A percentile compares a stretch with the other conserved stretches of the same genome.
These are phyloP conservation scores for Orgyia antiqua DNA, from an alignment of 2,888 invertebrate species.

Conservation along the genomic window DNA sequence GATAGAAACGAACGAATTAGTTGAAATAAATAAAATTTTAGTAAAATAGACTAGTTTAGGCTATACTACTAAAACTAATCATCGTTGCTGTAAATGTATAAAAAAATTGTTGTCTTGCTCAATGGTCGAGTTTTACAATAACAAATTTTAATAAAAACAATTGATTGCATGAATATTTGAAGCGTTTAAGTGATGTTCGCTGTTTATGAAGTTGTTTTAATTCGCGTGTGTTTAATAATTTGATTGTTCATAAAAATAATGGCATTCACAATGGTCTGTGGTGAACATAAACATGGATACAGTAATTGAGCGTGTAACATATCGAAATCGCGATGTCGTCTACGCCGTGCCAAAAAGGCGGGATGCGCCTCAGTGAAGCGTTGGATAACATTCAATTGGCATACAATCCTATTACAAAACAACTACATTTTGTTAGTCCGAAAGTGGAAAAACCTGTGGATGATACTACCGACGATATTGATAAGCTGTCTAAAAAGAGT, in stretches of 20 bases:
- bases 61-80: conserved; percentile 4
- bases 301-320: conserved; percentile 31
- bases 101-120: conserved; percentile 14
- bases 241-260: conserved; percentile 26
- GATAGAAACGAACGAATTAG: conserved; percentile 33
- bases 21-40: conserved; percentile 10
- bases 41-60: conserved; percentile 2
- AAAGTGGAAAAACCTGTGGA: conserved; percentile 53
- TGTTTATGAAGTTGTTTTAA: conserved; percentile 8
- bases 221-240: conserved; percentile 10
- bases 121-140: conserved; percentile 25
- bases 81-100: conserved; percentile 19
- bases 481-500: conserved; percentile 69
- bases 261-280: conserved; percentile 32
- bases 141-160: conserved; percentile 25
- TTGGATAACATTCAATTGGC: conserved; percentile 85
- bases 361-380: conserved; percentile 82
- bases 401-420: conserved; percentile 86
- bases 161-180: conserved; percentile 12
- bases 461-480: conserved; percentile 54
- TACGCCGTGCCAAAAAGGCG: conserved; percentile 69
- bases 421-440: conserved; percentile 80
- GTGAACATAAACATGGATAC: conserved; percentile 43
- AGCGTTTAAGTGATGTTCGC: conserved; percentile 17
- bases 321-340: conserved; percentile 52